Base-by-base conservation (phyloP, 2,113 vertebrate genomes). In the Carassius auratus region DNA sequence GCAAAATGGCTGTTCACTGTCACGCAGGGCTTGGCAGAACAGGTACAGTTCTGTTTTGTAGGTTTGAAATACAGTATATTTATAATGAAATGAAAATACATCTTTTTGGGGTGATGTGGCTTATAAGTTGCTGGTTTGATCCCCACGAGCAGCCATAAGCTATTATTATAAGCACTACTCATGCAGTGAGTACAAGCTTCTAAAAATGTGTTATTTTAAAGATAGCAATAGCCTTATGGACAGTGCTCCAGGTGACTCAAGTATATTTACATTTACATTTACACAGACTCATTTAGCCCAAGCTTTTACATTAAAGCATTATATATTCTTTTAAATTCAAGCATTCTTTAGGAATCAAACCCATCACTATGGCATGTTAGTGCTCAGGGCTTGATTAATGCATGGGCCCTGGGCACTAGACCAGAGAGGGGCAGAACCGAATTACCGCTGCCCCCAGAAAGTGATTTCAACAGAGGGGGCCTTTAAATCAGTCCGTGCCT, bases 11-110 rank as follows among this genome's bases (percentile, higher is more conserved):
- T 36, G 90, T 99, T 85, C 98, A 99, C 88, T 99, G 98, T 88
- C 98, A 99, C 0, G 98, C 98, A 0, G 98, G 98, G 5, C 97
- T 99, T 0, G 98, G 98, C 57, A 96, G 98, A 90, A 99, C 98
- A 96, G 98, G 98, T 98, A 82, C 6, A 33, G 17, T n/a, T 50
- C 64, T 69, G 42, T 62, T 45, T 42, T 12, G 0, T 3, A 14
- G 9, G 62, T 57, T 45, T 26, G 4, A 48, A 10, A 8, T 42
- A 8, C 42, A 42, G 42, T 64, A 64, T 48, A 7, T 57, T 9
- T 59, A n/a, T 21, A 8, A 59, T 59, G 21, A 1, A 59, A 59
- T 21, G 8, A 21, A 48, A 10, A 48, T 12, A 48, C 42, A 8
- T 42, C 7, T 8, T 8, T 42, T 42, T 42, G 7, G 42, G 42